phyloP scores from a whole-genome alignment of 2,797 vertebrate genomes.

The Cebuella pygmaea region DNA sequence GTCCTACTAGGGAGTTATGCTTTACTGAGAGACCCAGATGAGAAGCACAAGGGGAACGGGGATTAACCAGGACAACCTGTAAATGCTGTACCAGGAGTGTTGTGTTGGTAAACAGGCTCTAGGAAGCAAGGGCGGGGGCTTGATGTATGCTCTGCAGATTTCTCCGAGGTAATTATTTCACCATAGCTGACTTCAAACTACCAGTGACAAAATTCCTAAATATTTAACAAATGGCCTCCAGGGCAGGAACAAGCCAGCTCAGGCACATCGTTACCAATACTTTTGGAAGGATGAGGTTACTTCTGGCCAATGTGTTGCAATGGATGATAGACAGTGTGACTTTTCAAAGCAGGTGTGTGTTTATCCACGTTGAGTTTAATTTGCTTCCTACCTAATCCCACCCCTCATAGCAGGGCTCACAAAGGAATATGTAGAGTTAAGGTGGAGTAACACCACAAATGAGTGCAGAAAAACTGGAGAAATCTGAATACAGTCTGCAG shows the following conservation, averaged over 20 bases:
- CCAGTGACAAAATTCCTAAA: background rate
- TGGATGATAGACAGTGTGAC: background rate
- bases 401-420: background rate
- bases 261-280: background rate
- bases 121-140: background rate
- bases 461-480: background rate
- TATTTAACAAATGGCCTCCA: background rate
- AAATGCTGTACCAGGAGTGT: no score
- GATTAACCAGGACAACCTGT: background rate
- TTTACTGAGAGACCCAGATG: background rate
- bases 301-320: background rate
- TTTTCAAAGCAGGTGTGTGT: background rate
- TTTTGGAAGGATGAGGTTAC: background rate
- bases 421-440: background rate
- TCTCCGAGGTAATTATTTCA: background rate
- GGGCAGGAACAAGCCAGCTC: background rate
- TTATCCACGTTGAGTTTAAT: background rate
- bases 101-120: background rate
- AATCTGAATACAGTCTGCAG: background rate
- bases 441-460: background rate
- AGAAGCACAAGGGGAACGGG: background rate
- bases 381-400: background rate
- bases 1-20: background rate
- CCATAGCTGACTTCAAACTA: slow-evolving; percentile 15
- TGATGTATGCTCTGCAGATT: background rate